A percentile compares a stretch with the other conserved stretches of the same genome.
Conservation (phyloP, 2,888 invertebrate genomes). For the Sinhomidia bicolor region DNA sequence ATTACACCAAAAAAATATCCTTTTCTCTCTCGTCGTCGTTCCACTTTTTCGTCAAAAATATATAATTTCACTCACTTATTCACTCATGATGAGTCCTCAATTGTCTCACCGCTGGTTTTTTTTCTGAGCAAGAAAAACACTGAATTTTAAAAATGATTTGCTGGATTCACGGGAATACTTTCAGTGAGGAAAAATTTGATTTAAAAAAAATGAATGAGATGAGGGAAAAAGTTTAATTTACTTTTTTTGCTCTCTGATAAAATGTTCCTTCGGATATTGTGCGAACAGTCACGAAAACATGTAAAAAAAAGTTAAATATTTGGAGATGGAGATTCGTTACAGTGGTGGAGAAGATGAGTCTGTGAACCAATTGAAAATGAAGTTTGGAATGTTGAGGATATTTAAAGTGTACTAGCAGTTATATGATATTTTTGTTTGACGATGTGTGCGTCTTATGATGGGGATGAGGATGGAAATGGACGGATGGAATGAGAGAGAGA, state of each 20-base stretch:
- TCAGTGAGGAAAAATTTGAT: background rate
- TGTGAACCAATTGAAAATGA: no score
- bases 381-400: background rate
- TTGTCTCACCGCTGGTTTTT: background rate
- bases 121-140: background rate
- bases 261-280: no score
- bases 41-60: conserved; percentile 56
- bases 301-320: no score
- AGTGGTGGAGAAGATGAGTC: no score
- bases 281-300: background rate
- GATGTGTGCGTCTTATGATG: background rate
- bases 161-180: background rate
- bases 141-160: no score
- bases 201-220: no score
- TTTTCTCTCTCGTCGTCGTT: conserved; percentile 51
- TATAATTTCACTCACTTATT: conserved; percentile 32
- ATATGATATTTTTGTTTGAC: background rate
- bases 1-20: conserved; percentile 34
- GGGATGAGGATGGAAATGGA: conserved; percentile 32
- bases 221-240: no score
- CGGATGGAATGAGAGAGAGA: conserved; percentile 23
- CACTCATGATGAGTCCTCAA: background rate
- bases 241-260: no score
- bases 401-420: background rate
- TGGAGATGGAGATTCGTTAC: no score